Percentiles rank a stretch among this genome's conserved stretches.
These are phyloP conservation scores for Leptopilina drosophilae DNA, from an alignment of 2,888 invertebrate species.

Conservation along the genomic window DNA sequence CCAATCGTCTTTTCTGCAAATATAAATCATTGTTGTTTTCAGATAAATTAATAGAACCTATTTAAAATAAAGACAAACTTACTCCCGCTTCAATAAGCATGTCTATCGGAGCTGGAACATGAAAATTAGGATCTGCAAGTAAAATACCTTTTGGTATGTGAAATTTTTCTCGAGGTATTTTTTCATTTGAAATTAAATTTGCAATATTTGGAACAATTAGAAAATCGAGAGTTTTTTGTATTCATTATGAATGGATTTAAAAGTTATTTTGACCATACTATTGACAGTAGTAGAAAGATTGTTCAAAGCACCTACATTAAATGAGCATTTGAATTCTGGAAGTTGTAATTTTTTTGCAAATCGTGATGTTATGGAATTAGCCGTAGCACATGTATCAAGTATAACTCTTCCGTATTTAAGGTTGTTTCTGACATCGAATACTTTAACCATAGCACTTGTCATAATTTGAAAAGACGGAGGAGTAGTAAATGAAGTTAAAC, in stretches of 20 bases:
- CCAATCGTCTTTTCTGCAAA: constrained; percentile 54
- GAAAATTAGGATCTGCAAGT: constrained; percentile 55
- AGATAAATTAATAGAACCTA: constrained; percentile 11
- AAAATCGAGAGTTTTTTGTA: background rate
- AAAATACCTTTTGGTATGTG: constrained; percentile 44
- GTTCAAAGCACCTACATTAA: background rate
- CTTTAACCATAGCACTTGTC: constrained; percentile 14
- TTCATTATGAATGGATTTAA: constrained; percentile 1
- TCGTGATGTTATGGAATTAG: background rate
- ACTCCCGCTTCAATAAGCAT: constrained; percentile 40
- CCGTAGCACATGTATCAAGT: background rate
- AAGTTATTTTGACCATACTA: background rate
- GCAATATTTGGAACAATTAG: background rate
- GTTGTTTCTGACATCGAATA: background rate
- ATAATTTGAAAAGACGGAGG: constrained; percentile 11
- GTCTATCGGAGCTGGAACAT: constrained; percentile 46
- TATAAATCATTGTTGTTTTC: constrained; percentile 38
- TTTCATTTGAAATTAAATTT: background rate
- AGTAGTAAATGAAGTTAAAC: background rate
- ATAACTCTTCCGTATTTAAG: background rate
- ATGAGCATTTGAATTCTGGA: background rate
- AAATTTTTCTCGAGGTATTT: constrained; percentile 3
- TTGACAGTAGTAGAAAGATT: background rate
- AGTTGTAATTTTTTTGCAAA: background rate
- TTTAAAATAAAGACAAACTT: constrained; percentile 3